Percentiles rank a stretch among this genome's conserved stretches.
Conservation (phyloP, 1,140 invertebrate genomes). For the Heliconius nattereri region DNA sequence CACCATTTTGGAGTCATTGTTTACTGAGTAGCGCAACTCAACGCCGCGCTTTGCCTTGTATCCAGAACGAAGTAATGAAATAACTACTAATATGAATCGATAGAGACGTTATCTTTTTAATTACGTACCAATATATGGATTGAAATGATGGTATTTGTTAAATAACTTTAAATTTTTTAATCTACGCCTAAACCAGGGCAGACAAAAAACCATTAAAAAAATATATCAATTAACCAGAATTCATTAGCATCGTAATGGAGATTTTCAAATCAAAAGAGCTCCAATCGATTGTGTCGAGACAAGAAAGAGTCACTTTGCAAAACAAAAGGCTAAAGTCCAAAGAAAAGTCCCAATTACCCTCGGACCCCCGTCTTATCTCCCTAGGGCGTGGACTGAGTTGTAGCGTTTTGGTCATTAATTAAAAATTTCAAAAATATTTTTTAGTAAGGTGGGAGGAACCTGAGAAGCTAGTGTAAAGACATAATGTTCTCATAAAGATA, state of each 20-base stretch:
- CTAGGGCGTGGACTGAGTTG: slow-evolving; percentile 42
- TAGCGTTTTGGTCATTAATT: slow-evolving; percentile 39
- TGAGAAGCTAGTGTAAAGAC: no score
- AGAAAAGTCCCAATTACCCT: slow-evolving; percentile 78
- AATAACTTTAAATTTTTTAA: background rate
- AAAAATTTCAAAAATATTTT: background rate
- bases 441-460: no score
- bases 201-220: background rate
- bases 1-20: no score
- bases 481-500: no score
- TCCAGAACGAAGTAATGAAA: no score
- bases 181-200: background rate
- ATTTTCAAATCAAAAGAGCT: slow-evolving; percentile 41
- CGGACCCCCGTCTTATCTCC: slow-evolving; percentile 39
- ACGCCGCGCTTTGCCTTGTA: no score
- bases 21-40: no score
- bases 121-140: no score
- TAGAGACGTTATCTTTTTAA: no score
- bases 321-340: slow-evolving; percentile 75
- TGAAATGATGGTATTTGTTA: no score
- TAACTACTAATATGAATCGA: no score
- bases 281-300: slow-evolving; percentile 66
- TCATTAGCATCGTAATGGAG: slow-evolving; percentile 16
- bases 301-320: slow-evolving; percentile 77
- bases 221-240: slow-evolving; percentile 16